These are phyloP conservation scores for Iphiclides podalirius DNA, from an alignment of 2,888 invertebrate genomes.

Conservation along the genomic window DNA sequence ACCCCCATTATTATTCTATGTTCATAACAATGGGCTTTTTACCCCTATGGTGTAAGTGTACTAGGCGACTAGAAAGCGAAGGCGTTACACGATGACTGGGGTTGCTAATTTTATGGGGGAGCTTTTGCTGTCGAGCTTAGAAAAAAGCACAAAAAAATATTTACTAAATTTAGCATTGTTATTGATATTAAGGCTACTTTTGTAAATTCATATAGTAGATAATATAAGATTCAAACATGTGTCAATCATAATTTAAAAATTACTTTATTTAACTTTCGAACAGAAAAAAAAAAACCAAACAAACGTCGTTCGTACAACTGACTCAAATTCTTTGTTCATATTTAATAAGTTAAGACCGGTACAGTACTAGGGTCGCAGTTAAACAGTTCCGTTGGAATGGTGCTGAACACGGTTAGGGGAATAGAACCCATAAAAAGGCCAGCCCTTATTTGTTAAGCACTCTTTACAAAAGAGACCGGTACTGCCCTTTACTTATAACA, in stretches of 20 bases:
- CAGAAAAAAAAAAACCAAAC: too few relatives aligned
- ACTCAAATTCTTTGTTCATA: neutral
- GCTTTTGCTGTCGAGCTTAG: neutral
- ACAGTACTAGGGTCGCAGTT: neutral
- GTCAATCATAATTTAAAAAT: too few relatives aligned
- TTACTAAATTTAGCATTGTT: too few relatives aligned
- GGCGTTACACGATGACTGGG: constrained; percentile 30
- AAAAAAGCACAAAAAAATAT: too few relatives aligned
- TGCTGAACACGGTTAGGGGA: neutral
- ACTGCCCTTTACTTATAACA: too few relatives aligned
- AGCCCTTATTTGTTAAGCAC: neutral
- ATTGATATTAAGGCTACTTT: too few relatives aligned
- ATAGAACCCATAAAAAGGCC: neutral
- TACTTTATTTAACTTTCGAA: too few relatives aligned
- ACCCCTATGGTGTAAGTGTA: constrained; percentile 60
- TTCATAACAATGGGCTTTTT: constrained; percentile 46
- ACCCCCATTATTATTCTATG: constrained; percentile 28
- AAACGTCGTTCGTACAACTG: too few relatives aligned
- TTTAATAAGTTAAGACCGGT: neutral
- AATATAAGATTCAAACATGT: too few relatives aligned
- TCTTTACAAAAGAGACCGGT: neutral
- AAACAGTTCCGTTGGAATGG: neutral
- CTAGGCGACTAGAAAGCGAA: constrained; percentile 59
- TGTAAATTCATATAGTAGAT: too few relatives aligned
- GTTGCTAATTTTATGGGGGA: constrained; percentile 2